Percentiles rank a stretch among this genome's conserved stretches.
phyloP scores from a whole-genome alignment of 2,888 invertebrate species.

The Sceliomorpha sp. region DNA sequence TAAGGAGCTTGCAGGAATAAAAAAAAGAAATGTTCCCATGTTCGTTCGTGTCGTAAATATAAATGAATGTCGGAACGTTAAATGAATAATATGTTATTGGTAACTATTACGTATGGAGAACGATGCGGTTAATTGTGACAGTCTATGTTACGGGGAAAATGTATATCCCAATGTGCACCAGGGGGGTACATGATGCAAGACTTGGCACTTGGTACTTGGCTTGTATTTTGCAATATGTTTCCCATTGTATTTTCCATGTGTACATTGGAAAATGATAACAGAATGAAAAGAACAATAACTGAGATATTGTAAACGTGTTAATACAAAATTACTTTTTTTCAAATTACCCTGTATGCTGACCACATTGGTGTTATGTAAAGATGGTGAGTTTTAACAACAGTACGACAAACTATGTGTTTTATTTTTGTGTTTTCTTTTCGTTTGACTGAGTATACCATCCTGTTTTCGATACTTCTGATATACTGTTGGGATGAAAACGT shows the following conservation, averaged over 20 bases:
- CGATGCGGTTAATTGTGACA: no score
- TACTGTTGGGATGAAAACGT: no score
- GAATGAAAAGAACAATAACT: constrained; percentile 40
- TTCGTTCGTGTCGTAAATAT: no score
- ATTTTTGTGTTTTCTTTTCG: constrained; percentile 60
- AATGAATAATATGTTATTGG: no score
- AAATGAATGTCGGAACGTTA: no score
- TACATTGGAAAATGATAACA: constrained; percentile 38
- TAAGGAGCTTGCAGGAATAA: no score
- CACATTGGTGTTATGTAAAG: constrained; percentile 75
- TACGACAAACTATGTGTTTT: constrained; percentile 65
- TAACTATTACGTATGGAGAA: no score
- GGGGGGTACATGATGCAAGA: not conserved
- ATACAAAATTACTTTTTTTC: constrained; percentile 71
- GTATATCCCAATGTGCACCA: not conserved
- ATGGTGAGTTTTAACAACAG: constrained; percentile 76
- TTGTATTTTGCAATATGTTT: constrained; percentile 31
- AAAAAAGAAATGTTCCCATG: no score
- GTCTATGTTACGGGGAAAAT: no score
- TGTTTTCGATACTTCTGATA: not conserved
- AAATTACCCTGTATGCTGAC: constrained; percentile 76
- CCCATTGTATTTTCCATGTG: constrained; percentile 55
- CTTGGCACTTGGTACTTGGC: not conserved
- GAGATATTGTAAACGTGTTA: constrained; percentile 63
- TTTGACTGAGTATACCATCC: not conserved